Evolutionary conservation across 2,113 vertebrate genomes (phyloP), one percentile per base, ranked within the genome.

Genomic region (Piaya cayana): DNA sequence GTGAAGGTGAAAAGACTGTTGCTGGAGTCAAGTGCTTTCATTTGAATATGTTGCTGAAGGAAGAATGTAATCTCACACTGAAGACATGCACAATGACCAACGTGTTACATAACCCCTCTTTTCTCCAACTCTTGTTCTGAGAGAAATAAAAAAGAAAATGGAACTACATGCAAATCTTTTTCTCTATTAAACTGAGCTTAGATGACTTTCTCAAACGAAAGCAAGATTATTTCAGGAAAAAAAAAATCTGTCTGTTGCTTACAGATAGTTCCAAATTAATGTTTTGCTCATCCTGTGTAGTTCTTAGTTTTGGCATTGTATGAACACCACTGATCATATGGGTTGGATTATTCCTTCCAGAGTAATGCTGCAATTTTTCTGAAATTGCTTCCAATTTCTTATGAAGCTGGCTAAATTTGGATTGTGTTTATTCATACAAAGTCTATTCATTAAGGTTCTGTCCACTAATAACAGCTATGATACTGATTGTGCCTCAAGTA

Each of bases 241-340:
- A 34, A 71, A 78, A 26, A 49, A 34, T 10, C 2, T 37, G 30
- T 72, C 91, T 90, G 34, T 76, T 95, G 42, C 37, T 76, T 42
- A n/a, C n/a, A 90, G 43, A 68, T 62, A 60, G 25, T 79, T 93
- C 52, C 75, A 95, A 95, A 93, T 93, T 90, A 90, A 90, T 88
- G 43, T 78, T 42, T 95, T 86, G 88, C 27, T 0, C 43, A 68
- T 83, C 50, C 67, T 74, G 26, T 65, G 32, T 6, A 87, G 49
- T 82, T 91, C 76, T 79, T 64, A 58, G 42, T 79, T 94, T 88
- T 89, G 55, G 50, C 19, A 63, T 85, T 94, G 53, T 80, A 9
- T 21, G 50, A 71, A 36, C 21, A 56, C 14, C 27, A n/a, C 37
- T 77, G 47, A 88, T 86, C 42, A 43, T 11, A 4, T 47, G 14